Evolutionary conservation across 1,140 invertebrate genomes (phyloP), one percentile per base, ranked within the genome.

Genomic region (Ostrea edulis): DNA sequence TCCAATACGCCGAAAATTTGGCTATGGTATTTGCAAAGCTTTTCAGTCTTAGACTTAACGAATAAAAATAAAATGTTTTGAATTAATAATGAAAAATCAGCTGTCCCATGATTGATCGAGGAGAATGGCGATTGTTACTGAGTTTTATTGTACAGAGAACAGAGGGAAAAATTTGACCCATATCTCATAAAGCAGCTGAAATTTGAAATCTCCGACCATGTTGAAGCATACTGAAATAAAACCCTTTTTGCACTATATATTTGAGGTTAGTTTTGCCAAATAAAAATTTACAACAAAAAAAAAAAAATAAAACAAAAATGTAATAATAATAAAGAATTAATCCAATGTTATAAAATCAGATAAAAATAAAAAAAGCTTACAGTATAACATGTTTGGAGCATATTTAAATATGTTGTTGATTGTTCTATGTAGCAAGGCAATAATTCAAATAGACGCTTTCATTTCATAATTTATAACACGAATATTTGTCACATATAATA

Each of bases 51-150:
- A 12, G 25, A 62, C n/a, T 62, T 62, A 62, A 8, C 55, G n/a
- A 62, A 62, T 62, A 62, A n/a, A 62, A 62, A 62, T 20, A 77
- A 77, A 35, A 77, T 29, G 68, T 22, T 35, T 9, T 77, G 68
- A 77, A 77, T 77, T 77, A 14, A 77, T 77, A 77, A 77, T 77
- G 55, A 62, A 62, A 62, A 20, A 62, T 62, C 14, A n/a, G 7
- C 55, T 7, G 55, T 62, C 55, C 7, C 17, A 0, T 62, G 55
- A 62, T 62, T 62, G 55, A 62, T 62, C 17, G 17, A n/a, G 55
- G 55, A 62, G 17, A 62, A 17, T 5, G 0, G 55, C 0, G 55
- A 62, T 2, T 62, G 55, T 62, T 62, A 62, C 55, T n/a, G 14
- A 62, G 55, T 62, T 62, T 62, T 62, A 62, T 62, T 62, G 17